Base-by-base conservation (phyloP, 1,140 invertebrate species). In the Bombus superbus region DNA sequence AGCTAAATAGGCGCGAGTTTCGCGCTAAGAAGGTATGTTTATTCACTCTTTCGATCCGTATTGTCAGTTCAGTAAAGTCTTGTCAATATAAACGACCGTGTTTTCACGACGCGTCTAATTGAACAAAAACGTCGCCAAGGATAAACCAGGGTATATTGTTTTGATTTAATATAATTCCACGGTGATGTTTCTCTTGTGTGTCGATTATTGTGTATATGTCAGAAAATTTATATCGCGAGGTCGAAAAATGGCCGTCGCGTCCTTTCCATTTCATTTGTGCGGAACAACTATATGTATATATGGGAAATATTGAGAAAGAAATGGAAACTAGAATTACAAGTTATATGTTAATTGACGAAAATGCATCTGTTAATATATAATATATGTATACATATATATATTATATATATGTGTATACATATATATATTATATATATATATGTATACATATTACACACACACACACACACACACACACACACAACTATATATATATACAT, bases 161-260 rank as follows among this genome's bases (percentile, higher is more conserved):
- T 13, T 13, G 38, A 40, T 13, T 40, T 38, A 11, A 9, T 25
- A 4, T 38, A 35, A 10, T 11, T 71, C 25, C 22, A 38, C 38
- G 10, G 6, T 6, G 8, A 28, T 40, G 28, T 28, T 5, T 71
- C 22, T 22, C 5, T 32, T 64, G 11, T 32, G n/a, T 38, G 18
- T 68, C 64, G 2, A 68, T 68, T 22, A 40, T 69, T 62, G 3
- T 25, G 10, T 40, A 40, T 28, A 11, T 40, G 35, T 28, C 22
- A 2, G 11, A 71, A 71, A 13, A 71, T 71, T 72, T 40, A 44
- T 35, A 66, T 40, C 57, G 6, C 38, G 9, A 64, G 25, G n/a
- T 57, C 42, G 83, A 53, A 79, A 88, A 74, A 85, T 87, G 87
- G 82, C 82, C 86, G 83, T 88, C 87, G 74, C 42, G 72, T 87